phyloP scores from a whole-genome alignment of 30 jellyfish, hydroid and myxozoan species.

The Chrysaora quinquecirrha region DNA sequence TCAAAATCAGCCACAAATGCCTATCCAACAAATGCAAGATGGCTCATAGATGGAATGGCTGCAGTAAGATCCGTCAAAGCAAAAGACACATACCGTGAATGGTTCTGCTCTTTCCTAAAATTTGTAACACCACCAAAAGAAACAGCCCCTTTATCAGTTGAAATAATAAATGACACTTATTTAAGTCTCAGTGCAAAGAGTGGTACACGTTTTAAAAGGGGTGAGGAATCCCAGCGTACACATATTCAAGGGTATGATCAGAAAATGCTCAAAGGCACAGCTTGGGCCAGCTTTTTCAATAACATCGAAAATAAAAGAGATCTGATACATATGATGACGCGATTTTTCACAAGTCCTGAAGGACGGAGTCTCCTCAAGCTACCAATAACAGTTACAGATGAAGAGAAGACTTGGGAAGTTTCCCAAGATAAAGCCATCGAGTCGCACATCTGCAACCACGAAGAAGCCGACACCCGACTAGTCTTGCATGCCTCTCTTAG shows the following conservation, averaged over 20 bases:
- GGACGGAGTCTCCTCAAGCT: too few species aligned
- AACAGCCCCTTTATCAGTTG: conserved; percentile 22
- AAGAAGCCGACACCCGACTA: too few species aligned
- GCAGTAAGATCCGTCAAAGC: conserved; percentile 31
- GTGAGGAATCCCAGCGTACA: conserved; percentile 4
- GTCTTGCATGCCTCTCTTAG: too few species aligned
- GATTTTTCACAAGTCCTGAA: too few species aligned
- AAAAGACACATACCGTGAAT: conserved; percentile 24
- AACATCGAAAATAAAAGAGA: too few species aligned
- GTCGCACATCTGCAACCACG: too few species aligned
- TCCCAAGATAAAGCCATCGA: too few species aligned
- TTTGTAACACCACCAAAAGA: conserved; percentile 11
- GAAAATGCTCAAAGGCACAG: conserved; percentile 38
- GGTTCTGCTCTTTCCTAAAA: conserved; percentile 5
- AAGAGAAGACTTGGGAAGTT: too few species aligned
- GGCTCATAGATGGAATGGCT: conserved; percentile 35
- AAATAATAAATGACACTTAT: conserved; percentile 27
- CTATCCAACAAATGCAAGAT: conserved; percentile 24
- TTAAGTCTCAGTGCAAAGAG: conserved; percentile 12
- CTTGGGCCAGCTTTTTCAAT: too few species aligned
- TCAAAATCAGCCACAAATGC: conserved; percentile 2
- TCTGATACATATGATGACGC: too few species aligned
- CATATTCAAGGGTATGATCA: conserved; percentile 36
- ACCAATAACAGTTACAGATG: too few species aligned
- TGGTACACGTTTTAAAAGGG: conserved; percentile 24